phyloP scores from a whole-genome alignment of 2,888 invertebrate genomes.

The Rhimphoctona megacephalus region DNA sequence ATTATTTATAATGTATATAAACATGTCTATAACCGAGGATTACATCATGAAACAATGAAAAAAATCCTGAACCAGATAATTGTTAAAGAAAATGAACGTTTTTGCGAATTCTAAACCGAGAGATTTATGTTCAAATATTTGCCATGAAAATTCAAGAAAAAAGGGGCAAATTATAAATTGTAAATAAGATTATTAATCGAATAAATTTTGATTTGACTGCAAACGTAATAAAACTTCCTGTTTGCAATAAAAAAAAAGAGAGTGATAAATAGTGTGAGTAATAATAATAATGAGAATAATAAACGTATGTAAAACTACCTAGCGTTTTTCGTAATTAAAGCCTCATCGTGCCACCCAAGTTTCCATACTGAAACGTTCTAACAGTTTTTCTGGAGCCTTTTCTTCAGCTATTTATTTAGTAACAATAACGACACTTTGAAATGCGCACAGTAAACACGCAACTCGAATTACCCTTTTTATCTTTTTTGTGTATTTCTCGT shows the following conservation, averaged over 20 bases:
- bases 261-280: neutral
- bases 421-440: slow-evolving; percentile 57
- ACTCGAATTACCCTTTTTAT: slow-evolving; percentile 35
- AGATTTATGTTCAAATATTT: neutral
- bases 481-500: neutral
- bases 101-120: neutral
- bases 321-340: slow-evolving; percentile 63
- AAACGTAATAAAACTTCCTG: too few species aligned
- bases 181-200: neutral
- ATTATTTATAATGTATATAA: neutral
- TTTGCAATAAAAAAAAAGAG: neutral
- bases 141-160: too few species aligned
- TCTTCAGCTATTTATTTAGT: slow-evolving; percentile 41
- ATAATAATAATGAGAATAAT: neutral
- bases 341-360: slow-evolving; percentile 63
- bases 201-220: neutral
- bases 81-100: neutral
- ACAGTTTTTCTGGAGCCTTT: slow-evolving; percentile 19
- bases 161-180: too few species aligned
- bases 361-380: slow-evolving; percentile 12
- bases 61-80: neutral
- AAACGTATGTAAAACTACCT: neutral
- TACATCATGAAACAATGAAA: neutral
- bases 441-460: slow-evolving; percentile 34
- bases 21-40: neutral